Base-by-base conservation (phyloP, 2,797 vertebrate genomes). In the Mallotus villosus region DNA sequence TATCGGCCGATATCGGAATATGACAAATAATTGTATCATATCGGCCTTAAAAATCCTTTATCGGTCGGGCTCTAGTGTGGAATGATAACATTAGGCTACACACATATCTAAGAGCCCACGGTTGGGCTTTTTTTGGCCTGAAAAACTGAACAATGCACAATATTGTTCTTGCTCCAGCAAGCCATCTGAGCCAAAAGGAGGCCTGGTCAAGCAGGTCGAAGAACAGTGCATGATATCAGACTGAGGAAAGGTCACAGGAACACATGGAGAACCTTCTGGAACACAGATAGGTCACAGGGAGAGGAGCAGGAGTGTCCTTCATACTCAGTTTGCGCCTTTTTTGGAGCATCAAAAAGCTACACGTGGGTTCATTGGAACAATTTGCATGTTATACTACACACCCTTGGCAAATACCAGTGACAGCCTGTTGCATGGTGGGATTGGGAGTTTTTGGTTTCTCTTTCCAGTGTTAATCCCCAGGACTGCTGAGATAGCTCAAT, bases 221-320 rank as follows among this genome's bases (percentile, higher is more conserved):
- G 75, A 82, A 82, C 79, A 80, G 78, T 72, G 85, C 78, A 87
- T 83, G 85, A 81, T 79, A 76, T 76, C 81, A 8, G 77, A 78
- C 82, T 72, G 77, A 78, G 78, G 78, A 87, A 88, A 89, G 83
- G 86, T 87, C 83, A 80, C 71, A 66, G 80, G 83, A 75, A 86
- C 77, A 79, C 79, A 78, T 78, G 78, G 21, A 77, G 62, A 70
- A 79, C 88, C 89, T 89, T 91, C 87, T 90, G 91, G 83, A 80
- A 76, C 81, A 85, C 83, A 87, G 80, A 79, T 79, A 85, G 73
- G 79, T 77, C 81, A 86, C 76, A 85, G 82, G 84, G 17, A 49
- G 41, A 24, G 21, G 11, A 12, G 22, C 41, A 46, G 41, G 9
- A 85, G 88, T 86, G 87, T 71, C 21, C 24, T 60, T 22, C 58